Evolutionary conservation across 2,888 invertebrate genomes (phyloP), one percentile per base, ranked within the genome.

Genomic region (Drosophila incognita): DNA sequence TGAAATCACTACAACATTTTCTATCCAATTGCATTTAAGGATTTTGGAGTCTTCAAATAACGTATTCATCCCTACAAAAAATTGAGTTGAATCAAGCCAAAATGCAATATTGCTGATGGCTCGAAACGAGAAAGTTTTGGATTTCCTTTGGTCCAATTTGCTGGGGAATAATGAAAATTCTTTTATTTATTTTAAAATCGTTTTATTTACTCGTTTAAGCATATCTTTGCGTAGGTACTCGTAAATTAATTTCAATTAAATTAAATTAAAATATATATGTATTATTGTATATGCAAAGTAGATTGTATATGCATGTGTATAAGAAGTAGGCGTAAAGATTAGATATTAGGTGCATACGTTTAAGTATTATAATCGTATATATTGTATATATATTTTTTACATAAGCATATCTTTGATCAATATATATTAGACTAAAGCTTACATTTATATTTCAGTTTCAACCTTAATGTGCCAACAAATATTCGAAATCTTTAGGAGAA

Each of bases 401-500:
- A 74, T 62, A 56, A 38, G 35, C 36, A 72, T 86, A 88, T 88
- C 88, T 88, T 88, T 88, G 88, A 80, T 85, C 88, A 73, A 82
- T 82, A 87, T 74, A 72, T 54, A 72, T 65, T 81, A 81, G 75
- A 66, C 81, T 83, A 87, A 66, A 48, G 61, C 81, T 85, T 85
- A 83, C 57, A 53, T 42, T 52, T 79, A 73, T 69, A 52, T 71
- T 77, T 81, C 81, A 81, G 79, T 78, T 75, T 82, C 62, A 58
- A 71, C 54, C 75, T 69, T 64, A 79, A 58, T 72, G 88, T 85
- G 88, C 88, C 85, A 83, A 83, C 75, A 77, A 83, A 76, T 83
- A 76, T 75, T 86, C 74, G 83, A 88, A 87, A 84, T 87, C 81
- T 87, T 84, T 84, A 76, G 85, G 83, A 85, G 79, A 84, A 76